Percentiles rank a stretch among this genome's conserved stretches.
Conservation (phyloP, 2,797 vertebrate species). For the Notolabrus celidotus region DNA sequence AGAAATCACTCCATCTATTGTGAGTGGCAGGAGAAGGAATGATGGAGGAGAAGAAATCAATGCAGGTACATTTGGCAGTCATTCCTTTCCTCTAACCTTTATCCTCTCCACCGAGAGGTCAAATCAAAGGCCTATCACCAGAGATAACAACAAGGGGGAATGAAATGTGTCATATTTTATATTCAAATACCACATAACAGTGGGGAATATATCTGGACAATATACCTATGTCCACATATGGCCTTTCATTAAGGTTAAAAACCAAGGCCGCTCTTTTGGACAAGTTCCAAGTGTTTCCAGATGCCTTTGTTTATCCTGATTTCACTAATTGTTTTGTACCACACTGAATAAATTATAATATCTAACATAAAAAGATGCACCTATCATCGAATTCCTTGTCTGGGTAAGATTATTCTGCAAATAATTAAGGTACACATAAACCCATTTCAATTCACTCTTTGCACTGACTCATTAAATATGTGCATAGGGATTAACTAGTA, state of each 20-base stretch:
- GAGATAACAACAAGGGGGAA: slow-evolving; percentile 39
- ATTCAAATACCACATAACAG: slow-evolving; percentile 6
- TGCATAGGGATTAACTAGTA: slow-evolving; percentile 60
- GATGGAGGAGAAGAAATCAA: slow-evolving; percentile 74
- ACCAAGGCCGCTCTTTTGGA: background rate
- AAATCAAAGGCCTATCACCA: slow-evolving; percentile 66
- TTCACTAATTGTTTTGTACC: background rate
- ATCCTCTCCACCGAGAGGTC: slow-evolving; percentile 69
- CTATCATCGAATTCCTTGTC: too few species aligned
- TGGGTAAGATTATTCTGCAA: background rate
- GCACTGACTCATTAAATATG: slow-evolving; percentile 53
- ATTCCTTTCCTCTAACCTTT: slow-evolving; percentile 75
- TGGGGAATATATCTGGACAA: slow-evolving; percentile 21
- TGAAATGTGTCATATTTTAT: slow-evolving; percentile 34
- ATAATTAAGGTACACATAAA: background rate
- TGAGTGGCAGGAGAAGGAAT: slow-evolving; percentile 75
- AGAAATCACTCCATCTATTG: slow-evolving; percentile 70
- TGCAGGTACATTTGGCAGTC: slow-evolving; percentile 76
- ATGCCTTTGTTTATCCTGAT: too few species aligned
- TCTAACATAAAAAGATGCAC: background rate
- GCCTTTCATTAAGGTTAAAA: background rate
- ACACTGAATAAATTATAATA: background rate
- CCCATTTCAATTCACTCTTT: slow-evolving; percentile 29
- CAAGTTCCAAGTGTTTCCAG: background rate
- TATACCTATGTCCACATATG: background rate